Base-by-base conservation (phyloP, 2,113 vertebrate species). In the Nothocercus nigrocapillus region DNA sequence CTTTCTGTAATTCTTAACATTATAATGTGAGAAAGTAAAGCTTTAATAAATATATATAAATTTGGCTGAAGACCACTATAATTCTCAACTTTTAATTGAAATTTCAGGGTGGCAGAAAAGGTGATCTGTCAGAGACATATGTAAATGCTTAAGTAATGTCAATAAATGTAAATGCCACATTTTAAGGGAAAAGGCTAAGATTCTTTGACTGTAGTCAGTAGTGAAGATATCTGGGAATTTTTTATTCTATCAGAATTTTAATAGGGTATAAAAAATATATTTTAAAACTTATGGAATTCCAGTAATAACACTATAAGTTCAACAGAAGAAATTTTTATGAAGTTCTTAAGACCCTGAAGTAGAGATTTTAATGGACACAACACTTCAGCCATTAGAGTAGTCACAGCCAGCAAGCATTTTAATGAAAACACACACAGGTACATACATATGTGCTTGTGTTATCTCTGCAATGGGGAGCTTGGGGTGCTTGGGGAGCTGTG, bases 391-490 rank as follows among this genome's bases (percentile, higher is more conserved):
- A 38, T 66, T 64, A 58, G 5, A 90, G 20, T 44, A 13, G n/a
- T 44, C 32, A 51, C 30, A 69, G 13, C 21, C 49, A 88, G 36
- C 2, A 38, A 68, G 19, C 1, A 30, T 73, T 75, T 56, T 38
- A 68, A 73, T 44, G 25, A 58, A 76, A 85, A 62, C 54, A 64
- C 14, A 27, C 22, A 25, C 32, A 85, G 27, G 28, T 49, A 11
- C 11, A 5, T 30, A 8, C 0, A 0, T 20, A 16, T 7, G 10
- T 61, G 45, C 8, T 51, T 36, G 5, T 68, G 34, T 44, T 51
- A 87, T 62, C 42, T 56, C 38, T 22, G 22, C 28, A 81, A 79
- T 18, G 9, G 64, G 47, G 19, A 49, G 9, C 49, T 49, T 49
- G 49, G 49, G 21, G 22, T 17, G 5, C 58, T 63, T n/a, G 38